These are phyloP conservation scores for Drosophila repletoides DNA, from an alignment of 1,140 invertebrate genomes.

Conservation along the genomic window DNA sequence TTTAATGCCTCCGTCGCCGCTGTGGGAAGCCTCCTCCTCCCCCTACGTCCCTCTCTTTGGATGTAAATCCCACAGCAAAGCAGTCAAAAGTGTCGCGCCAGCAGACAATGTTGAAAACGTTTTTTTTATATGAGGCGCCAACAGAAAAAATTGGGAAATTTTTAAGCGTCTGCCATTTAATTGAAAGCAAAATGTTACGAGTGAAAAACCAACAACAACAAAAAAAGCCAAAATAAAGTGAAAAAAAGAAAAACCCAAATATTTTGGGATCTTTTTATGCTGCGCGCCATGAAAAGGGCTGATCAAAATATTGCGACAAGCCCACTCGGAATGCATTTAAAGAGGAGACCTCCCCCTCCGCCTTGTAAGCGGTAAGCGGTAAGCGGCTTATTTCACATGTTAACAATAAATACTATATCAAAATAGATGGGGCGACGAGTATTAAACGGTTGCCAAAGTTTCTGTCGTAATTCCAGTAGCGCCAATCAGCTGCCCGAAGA, in stretches of 20 bases:
- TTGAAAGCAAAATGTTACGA: slow-evolving; percentile 60
- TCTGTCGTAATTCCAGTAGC: slow-evolving; percentile 43
- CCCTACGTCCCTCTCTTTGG: neutral
- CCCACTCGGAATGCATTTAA: neutral
- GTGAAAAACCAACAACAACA: no score
- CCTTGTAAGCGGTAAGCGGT: no score
- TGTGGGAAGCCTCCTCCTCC: slow-evolving; percentile 5
- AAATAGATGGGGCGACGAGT: no score
- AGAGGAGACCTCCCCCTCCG: no score
- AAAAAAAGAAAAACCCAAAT: slow-evolving; percentile 52
- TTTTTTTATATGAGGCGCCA: slow-evolving; percentile 48
- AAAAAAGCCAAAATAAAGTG: no score
- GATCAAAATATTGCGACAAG: slow-evolving; percentile 76
- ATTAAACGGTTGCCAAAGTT: slow-evolving; percentile 25
- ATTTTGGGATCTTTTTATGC: slow-evolving; percentile 56
- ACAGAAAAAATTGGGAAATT: slow-evolving; percentile 36
- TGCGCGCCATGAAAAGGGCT: slow-evolving; percentile 27
- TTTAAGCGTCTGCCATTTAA: slow-evolving; percentile 48
- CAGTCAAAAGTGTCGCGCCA: slow-evolving; percentile 30
- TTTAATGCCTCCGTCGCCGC: slow-evolving; percentile 37
- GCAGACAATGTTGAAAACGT: slow-evolving; percentile 46
- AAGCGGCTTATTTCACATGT: slow-evolving; percentile 61
- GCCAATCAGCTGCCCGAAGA: slow-evolving; percentile 1
- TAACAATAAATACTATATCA: slow-evolving; percentile 14
- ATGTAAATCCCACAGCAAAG: slow-evolving; percentile 12